Percentiles rank a stretch among this genome's conserved stretches.
These are phyloP conservation scores for Megalops atlanticus DNA, from an alignment of 2,113 vertebrate genomes.

Conservation along the genomic window DNA sequence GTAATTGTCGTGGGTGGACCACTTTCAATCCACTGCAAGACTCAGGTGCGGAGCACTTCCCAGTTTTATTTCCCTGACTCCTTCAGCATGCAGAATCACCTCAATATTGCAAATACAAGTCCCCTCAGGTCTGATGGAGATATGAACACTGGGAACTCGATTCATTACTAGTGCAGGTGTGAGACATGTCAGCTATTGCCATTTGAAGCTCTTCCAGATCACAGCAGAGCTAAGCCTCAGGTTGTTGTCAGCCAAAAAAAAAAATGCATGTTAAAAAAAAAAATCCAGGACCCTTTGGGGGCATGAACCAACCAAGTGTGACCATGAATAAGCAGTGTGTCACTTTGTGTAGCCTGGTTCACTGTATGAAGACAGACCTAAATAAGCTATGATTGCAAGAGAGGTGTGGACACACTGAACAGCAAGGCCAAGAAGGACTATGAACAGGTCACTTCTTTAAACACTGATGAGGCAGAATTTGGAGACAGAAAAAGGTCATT, in stretches of 20 bases:
- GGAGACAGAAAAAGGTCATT: no score
- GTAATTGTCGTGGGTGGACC: constrained; percentile 20
- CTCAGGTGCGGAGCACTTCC: constrained; percentile 7
- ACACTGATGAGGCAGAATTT: no score
- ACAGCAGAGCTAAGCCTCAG: not conserved
- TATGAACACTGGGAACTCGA: not conserved
- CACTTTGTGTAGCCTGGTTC: no score
- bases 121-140: constrained; percentile 2
- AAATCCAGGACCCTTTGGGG: not conserved
- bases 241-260: not conserved
- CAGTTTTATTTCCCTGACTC: constrained; percentile 25
- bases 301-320: not conserved
- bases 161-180: not conserved
- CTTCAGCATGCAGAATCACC: not conserved
- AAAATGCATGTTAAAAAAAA: no score
- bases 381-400: no score
- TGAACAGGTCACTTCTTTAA: no score
- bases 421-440: no score
- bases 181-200: not conserved
- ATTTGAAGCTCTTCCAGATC: constrained; percentile 12
- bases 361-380: no score
- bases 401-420: no score
- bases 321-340: not conserved
- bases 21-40: constrained; percentile 10
- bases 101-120: not conserved